Evolutionary conservation across 2,888 invertebrate species (phyloP).

Genomic region (Volucella inflata): DNA sequence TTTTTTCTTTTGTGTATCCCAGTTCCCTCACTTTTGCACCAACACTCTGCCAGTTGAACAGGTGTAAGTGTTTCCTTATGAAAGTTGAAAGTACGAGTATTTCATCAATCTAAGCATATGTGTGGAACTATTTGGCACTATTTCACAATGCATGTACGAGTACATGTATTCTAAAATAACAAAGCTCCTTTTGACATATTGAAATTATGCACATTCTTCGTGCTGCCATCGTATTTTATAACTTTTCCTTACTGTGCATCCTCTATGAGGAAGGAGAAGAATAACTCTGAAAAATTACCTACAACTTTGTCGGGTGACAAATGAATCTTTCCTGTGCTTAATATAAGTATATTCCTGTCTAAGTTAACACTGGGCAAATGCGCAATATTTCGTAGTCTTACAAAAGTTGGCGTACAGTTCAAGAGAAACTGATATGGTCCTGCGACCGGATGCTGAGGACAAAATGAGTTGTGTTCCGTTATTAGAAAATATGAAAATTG

Average conservation of each 20-base stretch:
- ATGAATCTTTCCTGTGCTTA: slow-evolving; percentile 58
- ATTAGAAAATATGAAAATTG: not conserved
- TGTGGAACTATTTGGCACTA: no score
- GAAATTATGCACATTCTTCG: not conserved
- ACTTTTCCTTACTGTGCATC: not conserved
- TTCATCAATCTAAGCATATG: slow-evolving; percentile 9
- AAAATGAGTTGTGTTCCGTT: slow-evolving; percentile 28
- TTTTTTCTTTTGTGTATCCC: slow-evolving; percentile 5
- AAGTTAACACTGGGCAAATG: slow-evolving; percentile 36
- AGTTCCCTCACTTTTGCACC: not conserved
- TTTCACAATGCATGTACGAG: no score
- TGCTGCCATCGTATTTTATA: not conserved
- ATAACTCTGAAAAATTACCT: slow-evolving; percentile 45
- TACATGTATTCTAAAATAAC: not conserved
- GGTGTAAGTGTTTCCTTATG: slow-evolving; percentile 11
- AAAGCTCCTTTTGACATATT: slow-evolving; percentile 3
- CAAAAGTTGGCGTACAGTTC: not conserved
- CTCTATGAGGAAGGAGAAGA: not conserved
- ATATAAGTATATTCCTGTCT: slow-evolving; percentile 44
- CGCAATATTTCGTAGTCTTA: not conserved
- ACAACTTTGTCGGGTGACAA: slow-evolving; percentile 54
- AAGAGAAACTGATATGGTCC: not conserved
- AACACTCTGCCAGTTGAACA: not conserved
- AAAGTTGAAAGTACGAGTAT: no score
- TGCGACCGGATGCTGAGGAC: slow-evolving; percentile 1